Conservation (phyloP, 1,140 invertebrate genomes). For the Tribolium madens region DNA sequence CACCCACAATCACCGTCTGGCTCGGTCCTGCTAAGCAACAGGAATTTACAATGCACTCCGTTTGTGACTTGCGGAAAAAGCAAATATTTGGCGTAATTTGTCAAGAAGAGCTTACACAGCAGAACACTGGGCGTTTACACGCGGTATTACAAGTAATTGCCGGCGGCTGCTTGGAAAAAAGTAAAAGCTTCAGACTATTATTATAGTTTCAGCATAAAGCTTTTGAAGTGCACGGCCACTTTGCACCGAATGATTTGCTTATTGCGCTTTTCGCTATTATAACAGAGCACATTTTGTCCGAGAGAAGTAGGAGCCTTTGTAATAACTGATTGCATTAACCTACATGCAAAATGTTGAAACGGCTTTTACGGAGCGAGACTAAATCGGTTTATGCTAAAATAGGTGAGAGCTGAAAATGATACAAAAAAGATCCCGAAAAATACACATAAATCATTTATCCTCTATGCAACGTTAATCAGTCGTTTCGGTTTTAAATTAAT, state of each 20-base stretch:
- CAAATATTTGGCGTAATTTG: slow-evolving; percentile 42
- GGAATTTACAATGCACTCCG: slow-evolving; percentile 28
- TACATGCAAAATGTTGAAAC: slow-evolving; percentile 20
- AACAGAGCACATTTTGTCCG: slow-evolving; percentile 14
- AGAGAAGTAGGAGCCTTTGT: slow-evolving; percentile 20
- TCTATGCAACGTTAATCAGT: slow-evolving; percentile 5
- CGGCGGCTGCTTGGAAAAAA: background rate
- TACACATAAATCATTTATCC: background rate
- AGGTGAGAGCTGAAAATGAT: slow-evolving; percentile 18
- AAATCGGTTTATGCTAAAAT: slow-evolving; percentile 36
- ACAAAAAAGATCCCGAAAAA: slow-evolving; percentile 17
- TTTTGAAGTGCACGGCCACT: slow-evolving; percentile 25
- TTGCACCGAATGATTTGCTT: slow-evolving; percentile 18
- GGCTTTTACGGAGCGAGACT: slow-evolving; percentile 14
- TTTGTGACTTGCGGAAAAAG: slow-evolving; percentile 36
- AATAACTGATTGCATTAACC: slow-evolving; percentile 37
- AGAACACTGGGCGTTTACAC: background rate
- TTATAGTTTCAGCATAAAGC: slow-evolving; percentile 11
- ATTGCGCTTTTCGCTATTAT: slow-evolving; percentile 31
- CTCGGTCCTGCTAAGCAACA: slow-evolving; percentile 33
- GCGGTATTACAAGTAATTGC: slow-evolving; percentile 2
- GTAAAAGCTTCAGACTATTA: slow-evolving; percentile 8
- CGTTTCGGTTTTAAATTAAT: background rate
- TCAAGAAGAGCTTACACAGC: slow-evolving; percentile 27
- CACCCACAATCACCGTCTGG: slow-evolving; percentile 40